Evolutionary conservation across 2,797 vertebrate species (phyloP), one percentile per base, ranked within the genome.

Genomic region (Gallirallus australis): DNA sequence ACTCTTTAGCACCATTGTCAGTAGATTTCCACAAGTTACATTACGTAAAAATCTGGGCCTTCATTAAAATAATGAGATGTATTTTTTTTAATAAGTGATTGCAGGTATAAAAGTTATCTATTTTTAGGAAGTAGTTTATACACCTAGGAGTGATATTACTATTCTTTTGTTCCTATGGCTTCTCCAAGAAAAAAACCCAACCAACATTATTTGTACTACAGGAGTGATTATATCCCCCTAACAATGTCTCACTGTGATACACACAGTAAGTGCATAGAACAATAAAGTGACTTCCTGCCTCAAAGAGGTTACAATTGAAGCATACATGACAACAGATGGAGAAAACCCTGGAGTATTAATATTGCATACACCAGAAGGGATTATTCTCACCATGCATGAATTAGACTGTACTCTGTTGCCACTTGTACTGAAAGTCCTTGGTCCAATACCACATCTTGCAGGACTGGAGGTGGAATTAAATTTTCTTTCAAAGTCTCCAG

Each of bases 291-390:
- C 65, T 86, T 89, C 59, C 82, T 86, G 35, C 47, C 57, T 80
- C 65, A 76, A 31, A 95, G 59, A 93, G 50, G 63, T 86, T 66
- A 59, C 47, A 63, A 21, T 89, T 91, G 7, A 69, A 33, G 50
- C 65, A 84, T 63, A 48, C 9, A 0, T 84, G 86, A 79, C 25
- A 87, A 81, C 65, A 93, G 84, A 90, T 78, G 84, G 89, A 94
- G 76, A 94, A 95, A 91, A 81, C 89, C 91, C 84, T 86, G 66
- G 85, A 93, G 92, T 85, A 88, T 94, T 91, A 94, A 89, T 70
- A 64, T 28, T 86, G 65, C 24, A 77, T 60, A 33, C 70, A 93
- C 42, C 85, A 94, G 76, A 84, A 93, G 87, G 60, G 54, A 89
- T 86, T 90, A 86, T 89, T 84, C 76, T 72, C 84, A 81, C 65